Conservation (phyloP, 2,888 invertebrate species). For the Synergus gifuensis region DNA sequence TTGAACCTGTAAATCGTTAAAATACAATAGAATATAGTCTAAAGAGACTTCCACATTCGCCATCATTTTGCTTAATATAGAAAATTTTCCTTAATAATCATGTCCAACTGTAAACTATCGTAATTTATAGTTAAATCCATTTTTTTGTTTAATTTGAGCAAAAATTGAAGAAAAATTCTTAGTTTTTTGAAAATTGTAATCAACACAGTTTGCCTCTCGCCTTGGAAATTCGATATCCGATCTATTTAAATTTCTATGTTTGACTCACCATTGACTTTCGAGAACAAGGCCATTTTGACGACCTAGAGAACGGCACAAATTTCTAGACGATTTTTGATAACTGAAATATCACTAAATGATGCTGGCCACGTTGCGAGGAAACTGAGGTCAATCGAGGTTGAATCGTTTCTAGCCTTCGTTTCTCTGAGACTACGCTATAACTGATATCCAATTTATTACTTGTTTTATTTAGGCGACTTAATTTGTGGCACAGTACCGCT, state of each 20-base stretch:
- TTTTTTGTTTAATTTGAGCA: not conserved
- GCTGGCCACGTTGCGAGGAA: too few relatives aligned
- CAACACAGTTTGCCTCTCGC: not conserved
- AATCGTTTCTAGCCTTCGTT: not conserved
- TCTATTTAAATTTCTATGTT: conserved; percentile 1
- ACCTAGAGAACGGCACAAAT: not conserved
- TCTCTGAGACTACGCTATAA: not conserved
- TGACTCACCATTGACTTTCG: conserved; percentile 31
- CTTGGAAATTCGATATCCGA: conserved; percentile 15
- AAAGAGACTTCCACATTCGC: not conserved
- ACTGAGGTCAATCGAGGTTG: not conserved
- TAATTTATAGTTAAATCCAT: not conserved
- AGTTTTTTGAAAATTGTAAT: not conserved
- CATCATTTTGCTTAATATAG: not conserved
- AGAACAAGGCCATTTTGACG: conserved; percentile 38
- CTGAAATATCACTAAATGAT: not conserved
- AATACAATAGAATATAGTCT: not conserved
- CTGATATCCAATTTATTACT: not conserved
- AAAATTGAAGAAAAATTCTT: not conserved
- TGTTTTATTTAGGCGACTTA: not conserved
- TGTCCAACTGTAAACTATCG: not conserved
- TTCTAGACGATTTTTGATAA: not conserved
- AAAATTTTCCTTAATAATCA: not conserved
- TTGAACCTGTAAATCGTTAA: conserved; percentile 27
- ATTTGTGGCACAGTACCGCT: conserved; percentile 6